A percentile compares a stretch with the other conserved stretches of the same genome.
These are phyloP conservation scores for Dynastes grantii DNA, from an alignment of 2,888 invertebrate genomes.

Conservation along the genomic window DNA sequence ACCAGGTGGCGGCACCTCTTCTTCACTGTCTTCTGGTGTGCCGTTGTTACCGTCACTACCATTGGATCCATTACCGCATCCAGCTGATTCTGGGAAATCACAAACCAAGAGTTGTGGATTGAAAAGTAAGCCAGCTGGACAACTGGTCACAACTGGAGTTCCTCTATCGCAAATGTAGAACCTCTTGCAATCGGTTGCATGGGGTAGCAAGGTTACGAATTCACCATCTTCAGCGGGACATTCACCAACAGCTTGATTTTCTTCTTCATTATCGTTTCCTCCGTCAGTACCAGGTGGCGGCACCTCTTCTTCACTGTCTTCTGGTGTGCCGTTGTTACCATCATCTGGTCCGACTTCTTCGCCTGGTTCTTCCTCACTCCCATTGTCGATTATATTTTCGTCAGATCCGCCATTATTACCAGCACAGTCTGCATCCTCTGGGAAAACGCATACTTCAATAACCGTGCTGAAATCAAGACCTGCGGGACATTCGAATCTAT, in stretches of 20 bases:
- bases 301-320: constrained; percentile 10
- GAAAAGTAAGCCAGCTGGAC: constrained; percentile 51
- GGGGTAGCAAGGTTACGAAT: constrained; percentile 45
- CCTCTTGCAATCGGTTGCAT: constrained; percentile 49
- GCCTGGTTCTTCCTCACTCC: not conserved
- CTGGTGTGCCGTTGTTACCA: not conserved
- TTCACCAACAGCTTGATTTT: constrained; percentile 9
- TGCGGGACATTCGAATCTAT: constrained; percentile 58
- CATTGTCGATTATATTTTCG: not conserved
- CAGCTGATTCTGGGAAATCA: constrained; percentile 51
- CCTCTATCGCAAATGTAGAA: constrained; percentile 53
- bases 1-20: not conserved
- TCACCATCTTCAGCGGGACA: constrained; percentile 48
- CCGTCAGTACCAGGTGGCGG: constrained; percentile 7
- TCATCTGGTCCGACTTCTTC: not conserved
- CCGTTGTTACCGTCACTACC: not conserved
- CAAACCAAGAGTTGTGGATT: constrained; percentile 50
- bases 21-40: not conserved
- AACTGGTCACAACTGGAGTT: constrained; percentile 33
- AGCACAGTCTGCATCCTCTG: constrained; percentile 26
- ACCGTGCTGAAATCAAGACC: constrained; percentile 20
- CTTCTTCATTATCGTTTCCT: constrained; percentile 2
- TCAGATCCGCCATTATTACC: not conserved
- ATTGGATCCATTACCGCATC: constrained; percentile 17
- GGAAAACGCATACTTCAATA: constrained; percentile 27